Evolutionary conservation across 2,113 vertebrate genomes (phyloP).

Genomic region (cat (Felis catus)): F.catus_Fca126_mat1.0 CM031417.1:120727001-120727500

Average conservation of each 20-base stretch:
- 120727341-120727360: not conserved
- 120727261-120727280: not conserved
- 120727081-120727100: not conserved
- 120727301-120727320: not conserved
- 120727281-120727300: not conserved
- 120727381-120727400: not conserved
- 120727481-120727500: not conserved
- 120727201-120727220: not conserved
- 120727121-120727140: not conserved
- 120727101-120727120: not conserved
- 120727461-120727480: not conserved
- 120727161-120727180: not conserved
- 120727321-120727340: not conserved
- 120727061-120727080: not conserved
- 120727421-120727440: not conserved
- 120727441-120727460: not conserved
- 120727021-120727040: not conserved
- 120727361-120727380: not conserved
- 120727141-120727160: not conserved
- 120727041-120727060: not conserved
- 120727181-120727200: not conserved
- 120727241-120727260: not conserved
- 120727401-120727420: not conserved
- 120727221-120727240: not conserved
- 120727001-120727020: not conserved